Percentiles rank a stretch among this genome's conserved stretches.
phyloP scores from a whole-genome alignment of 2,797 vertebrate species.

The Mus spretus region DNA sequence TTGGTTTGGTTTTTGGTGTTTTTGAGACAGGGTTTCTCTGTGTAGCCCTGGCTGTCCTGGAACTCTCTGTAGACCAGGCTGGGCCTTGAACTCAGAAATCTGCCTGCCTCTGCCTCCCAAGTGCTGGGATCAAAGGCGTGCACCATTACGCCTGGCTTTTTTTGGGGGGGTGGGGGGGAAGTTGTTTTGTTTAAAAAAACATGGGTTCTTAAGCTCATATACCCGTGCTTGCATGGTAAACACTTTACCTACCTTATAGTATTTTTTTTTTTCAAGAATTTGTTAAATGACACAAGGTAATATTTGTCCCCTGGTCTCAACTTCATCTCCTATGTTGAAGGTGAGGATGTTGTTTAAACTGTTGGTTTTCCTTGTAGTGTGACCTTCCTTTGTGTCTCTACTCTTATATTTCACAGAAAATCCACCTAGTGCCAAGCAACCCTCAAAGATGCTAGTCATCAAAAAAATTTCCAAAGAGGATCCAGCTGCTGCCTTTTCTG shows the following conservation, averaged over 20 bases:
- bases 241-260: background rate
- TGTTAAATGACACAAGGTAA: constrained; percentile 36
- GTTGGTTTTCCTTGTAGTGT: constrained; percentile 37
- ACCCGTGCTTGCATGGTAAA: background rate
- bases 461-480: no score
- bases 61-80: no score
- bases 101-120: no score
- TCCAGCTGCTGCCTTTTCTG: no score
- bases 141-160: no score
- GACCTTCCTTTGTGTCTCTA: constrained; percentile 63
- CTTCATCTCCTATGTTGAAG: constrained; percentile 46
- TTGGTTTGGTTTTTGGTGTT: no score
- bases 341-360: constrained; percentile 35
- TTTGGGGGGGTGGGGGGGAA: no score
- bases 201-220: background rate
- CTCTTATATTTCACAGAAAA: constrained; percentile 92
- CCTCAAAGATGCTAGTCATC: no score
- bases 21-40: no score
- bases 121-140: no score
- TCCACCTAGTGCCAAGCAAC: constrained; percentile 91
- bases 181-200: background rate
- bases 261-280: background rate
- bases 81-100: no score
- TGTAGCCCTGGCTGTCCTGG: no score
- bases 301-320: constrained; percentile 38